Conservation (phyloP, 2,797 vertebrate genomes). For the Lepilemur ruficaudatus region DNA sequence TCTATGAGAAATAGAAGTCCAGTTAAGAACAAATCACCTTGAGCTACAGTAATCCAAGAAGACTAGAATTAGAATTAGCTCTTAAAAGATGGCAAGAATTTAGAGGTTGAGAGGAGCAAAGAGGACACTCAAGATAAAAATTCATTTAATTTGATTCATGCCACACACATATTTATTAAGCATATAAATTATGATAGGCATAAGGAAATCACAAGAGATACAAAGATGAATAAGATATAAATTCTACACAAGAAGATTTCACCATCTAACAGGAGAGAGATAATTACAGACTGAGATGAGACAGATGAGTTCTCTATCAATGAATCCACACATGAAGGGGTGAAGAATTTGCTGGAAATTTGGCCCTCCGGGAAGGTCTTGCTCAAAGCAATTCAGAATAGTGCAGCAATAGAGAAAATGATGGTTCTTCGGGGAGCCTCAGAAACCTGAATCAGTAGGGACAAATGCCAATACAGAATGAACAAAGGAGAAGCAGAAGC, state of each 20-base stretch:
- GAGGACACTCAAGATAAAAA: not conserved
- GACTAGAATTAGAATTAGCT: not conserved
- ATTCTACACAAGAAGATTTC: not conserved
- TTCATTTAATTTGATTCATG: not conserved
- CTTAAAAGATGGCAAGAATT: not conserved
- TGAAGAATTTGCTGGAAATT: not conserved
- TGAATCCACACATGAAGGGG: rapidly evolving
- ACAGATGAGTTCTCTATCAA: not conserved
- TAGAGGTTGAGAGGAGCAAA: not conserved
- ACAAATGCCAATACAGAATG: not conserved
- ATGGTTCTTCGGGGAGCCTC: not conserved
- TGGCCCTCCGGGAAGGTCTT: not conserved
- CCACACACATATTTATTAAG: not conserved
- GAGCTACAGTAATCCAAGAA: not conserved
- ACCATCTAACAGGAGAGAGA: not conserved
- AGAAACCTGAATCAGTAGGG: not conserved
- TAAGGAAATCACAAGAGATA: not conserved
- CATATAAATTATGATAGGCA: not conserved
- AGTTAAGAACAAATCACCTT: not conserved
- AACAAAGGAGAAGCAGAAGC: not conserved
- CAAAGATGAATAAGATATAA: not conserved
- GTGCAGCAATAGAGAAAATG: not conserved
- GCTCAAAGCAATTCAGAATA: not conserved
- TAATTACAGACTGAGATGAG: not conserved
- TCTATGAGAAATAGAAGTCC: not conserved